Evolutionary conservation across 2,113 vertebrate genomes (phyloP), one percentile per base, ranked within the genome.

Genomic region (Strigops habroptila): DNA sequence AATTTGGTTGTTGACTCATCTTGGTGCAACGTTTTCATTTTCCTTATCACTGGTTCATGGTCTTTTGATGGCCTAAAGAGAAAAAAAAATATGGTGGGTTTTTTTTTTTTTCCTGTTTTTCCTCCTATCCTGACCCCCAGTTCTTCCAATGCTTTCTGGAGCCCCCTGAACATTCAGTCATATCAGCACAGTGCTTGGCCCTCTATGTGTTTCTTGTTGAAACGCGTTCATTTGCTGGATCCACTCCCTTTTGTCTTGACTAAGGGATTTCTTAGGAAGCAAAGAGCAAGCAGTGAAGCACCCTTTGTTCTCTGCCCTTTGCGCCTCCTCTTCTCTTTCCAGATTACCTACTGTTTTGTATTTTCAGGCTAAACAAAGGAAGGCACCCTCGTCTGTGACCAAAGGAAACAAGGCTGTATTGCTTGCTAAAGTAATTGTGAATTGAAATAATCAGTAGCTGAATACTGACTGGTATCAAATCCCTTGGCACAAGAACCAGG

Each of bases 121-220:
- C 1, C 3, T 2, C 3, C 33, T 17, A 59, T 59, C 17, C 6
- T 35, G 33, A 14, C 3, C 5, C 1, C 1, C 1, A 15, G 1
- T 67, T 68, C 37, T 41, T 81, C 44, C 39, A 28, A 11, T 46
- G 19, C 4, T 81, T 78, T 81, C 63, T 63, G 55, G 7, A 76
- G 4, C 10, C 55, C 10, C 7, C 15, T 57, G 91, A 67, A 10
- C 9, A 60, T 48, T 27, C 59, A 86, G 7, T 27, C 4, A 6
- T 49, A 39, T 35, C 63, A 52, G 3, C 21, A 41, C 25, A 43
- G 27, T n/a, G 15, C 13, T 85, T 28, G 5, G 15, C 64, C 18
- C 30, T 63, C 25, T 48, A 9, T 18, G 33, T 64, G 8, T 37
- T 73, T 86, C 41, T 18, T 6, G 21, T 7, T n/a, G 31, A 57